phyloP scores from a whole-genome alignment of 2,113 vertebrate species.

The Halichoerus grypus region DNA sequence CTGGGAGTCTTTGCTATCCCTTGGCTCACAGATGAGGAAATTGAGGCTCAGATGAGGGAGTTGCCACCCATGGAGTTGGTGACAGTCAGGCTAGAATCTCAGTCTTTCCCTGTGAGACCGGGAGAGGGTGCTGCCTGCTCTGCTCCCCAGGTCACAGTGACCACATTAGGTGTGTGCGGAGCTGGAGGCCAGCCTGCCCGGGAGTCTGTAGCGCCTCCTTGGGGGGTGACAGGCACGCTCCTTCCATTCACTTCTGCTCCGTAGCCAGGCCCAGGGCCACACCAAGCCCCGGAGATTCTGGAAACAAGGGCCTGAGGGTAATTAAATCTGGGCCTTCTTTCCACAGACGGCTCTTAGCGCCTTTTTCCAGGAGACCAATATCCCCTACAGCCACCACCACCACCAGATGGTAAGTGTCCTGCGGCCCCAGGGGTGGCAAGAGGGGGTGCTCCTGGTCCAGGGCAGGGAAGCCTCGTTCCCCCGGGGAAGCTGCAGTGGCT shows the following conservation, averaged over 20 bases:
- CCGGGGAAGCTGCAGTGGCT: background rate
- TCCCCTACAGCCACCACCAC: constrained; percentile 97
- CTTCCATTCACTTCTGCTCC: background rate
- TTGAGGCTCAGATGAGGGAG: background rate
- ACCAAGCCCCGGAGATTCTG: background rate
- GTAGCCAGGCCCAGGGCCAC: background rate
- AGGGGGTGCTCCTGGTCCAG: background rate
- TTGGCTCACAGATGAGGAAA: background rate
- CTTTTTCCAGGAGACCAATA: constrained; percentile 99
- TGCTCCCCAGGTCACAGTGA: background rate
- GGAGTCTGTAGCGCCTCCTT: background rate
- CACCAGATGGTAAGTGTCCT: constrained; percentile 98
- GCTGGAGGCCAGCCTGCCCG: background rate
- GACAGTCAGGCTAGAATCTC: background rate
- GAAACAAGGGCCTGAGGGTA: background rate
- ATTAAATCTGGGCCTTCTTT: constrained; percentile 49
- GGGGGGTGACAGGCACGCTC: background rate
- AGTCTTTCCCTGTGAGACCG: background rate
- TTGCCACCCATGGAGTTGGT: background rate
- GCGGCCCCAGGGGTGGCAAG: background rate
- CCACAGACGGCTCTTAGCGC: constrained; percentile 97
- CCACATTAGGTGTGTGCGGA: background rate
- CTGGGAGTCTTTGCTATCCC: background rate
- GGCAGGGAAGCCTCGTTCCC: no score
- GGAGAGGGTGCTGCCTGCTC: background rate